Conservation (phyloP, 2,888 invertebrate genomes). For the Seira sanloemensis region DNA sequence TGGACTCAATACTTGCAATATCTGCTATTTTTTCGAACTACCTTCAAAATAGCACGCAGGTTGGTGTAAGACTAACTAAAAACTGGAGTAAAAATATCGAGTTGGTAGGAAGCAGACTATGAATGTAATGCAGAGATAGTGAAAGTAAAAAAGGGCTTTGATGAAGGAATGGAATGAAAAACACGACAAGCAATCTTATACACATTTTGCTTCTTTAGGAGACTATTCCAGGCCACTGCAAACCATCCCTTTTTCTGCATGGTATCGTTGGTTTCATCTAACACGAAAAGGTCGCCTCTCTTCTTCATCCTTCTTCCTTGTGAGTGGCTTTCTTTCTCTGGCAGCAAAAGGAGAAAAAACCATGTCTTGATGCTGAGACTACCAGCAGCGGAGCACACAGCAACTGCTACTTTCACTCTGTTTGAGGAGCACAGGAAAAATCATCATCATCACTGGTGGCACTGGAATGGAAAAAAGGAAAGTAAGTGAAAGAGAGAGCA, state of each 20-base stretch:
- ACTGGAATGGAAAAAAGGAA: not conserved
- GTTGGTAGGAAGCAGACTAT: conserved; percentile 22
- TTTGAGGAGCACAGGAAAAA: not conserved
- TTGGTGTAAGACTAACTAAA: not conserved
- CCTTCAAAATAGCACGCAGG: conserved; percentile 11
- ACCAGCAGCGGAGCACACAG: not conserved
- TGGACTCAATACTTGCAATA: not conserved
- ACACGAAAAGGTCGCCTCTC: conserved; percentile 36
- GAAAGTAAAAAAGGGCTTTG: not conserved
- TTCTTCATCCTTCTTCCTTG: not conserved
- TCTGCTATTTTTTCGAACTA: not conserved
- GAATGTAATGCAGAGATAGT: conserved; percentile 35
- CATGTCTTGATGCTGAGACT: conserved; percentile 2
- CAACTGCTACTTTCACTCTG: conserved; percentile 14
- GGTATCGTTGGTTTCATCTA: conserved; percentile 33
- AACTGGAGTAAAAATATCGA: not conserved
- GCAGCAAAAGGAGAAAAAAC: conserved; percentile 10
- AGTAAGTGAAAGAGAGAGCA: not conserved
- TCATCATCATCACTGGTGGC: not conserved
- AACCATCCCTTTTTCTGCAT: conserved; percentile 14
- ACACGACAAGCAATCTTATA: conserved; percentile 18
- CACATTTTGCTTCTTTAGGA: conserved; percentile 9
- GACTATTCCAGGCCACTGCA: conserved; percentile 9
- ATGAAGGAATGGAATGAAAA: conserved; percentile 14
- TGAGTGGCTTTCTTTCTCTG: conserved; percentile 20